Evolutionary conservation across 2,113 vertebrate genomes (phyloP), one percentile per base, ranked within the genome.

Genomic region (Tympanuchus pallidicinctus): DNA sequence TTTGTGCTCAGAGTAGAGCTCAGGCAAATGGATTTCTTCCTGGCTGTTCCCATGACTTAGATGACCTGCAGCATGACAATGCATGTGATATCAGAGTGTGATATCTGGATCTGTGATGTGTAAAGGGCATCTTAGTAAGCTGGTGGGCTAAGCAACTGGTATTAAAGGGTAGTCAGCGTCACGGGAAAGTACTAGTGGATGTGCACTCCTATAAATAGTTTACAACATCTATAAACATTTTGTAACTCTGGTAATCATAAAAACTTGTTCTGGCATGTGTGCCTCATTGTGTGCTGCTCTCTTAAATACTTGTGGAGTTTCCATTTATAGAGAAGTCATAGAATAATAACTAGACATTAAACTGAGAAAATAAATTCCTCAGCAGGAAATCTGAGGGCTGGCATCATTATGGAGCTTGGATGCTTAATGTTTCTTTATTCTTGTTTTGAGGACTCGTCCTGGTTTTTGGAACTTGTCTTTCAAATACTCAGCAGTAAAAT

Each of bases 221-320:
- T 81, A 91, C 52, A 81, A 6, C 21, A 34, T 60, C 59, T 91
- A 72, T 83, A 94, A 97, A 95, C 89, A 91, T 76, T 47, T 80
- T 92, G 69, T 81, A 94, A 86, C 32, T 82, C 42, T 83, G 80
- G 87, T 64, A 91, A 75, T 89, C 3, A 42, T 64, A 77, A 93
- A 82, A 91, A 73, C 60, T 85, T 1, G 0, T 85, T 38, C 50
- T 86, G 69, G 60, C 91, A 80, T 89, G 34, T 0, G 0, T 74
- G 38, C 63, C 18, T 15, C 9, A 13, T 50, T 80, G 72, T 28
- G 36, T 61, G 59, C 28, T 32, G 28, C 65, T 81, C 72, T 83
- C 27, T 57, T 75, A 94, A 92, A 82, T 88, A 69, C 61, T 61
- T 77, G 56, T 64, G 43, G 27, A 8, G 0, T 75, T 88, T 70